phyloP scores from a whole-genome alignment of 2,888 invertebrate genomes.

The Volucella inanis region DNA sequence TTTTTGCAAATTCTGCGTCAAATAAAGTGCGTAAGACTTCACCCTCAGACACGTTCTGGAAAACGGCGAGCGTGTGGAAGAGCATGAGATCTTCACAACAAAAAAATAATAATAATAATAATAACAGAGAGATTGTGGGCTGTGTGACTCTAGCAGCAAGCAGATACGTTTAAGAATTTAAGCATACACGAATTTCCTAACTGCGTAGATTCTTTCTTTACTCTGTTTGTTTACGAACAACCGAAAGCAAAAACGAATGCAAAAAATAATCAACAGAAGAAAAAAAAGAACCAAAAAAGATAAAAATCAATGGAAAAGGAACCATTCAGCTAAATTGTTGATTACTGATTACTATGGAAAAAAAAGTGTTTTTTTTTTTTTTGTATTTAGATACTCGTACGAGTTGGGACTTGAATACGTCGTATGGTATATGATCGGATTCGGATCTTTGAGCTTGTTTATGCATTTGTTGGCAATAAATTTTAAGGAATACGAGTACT shows the following conservation, averaged over 20 bases:
- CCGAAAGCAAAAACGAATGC: slow-evolving; percentile 23
- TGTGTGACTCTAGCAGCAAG: no score
- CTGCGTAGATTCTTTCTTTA: slow-evolving; percentile 48
- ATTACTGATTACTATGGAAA: not conserved
- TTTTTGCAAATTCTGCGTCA: no score
- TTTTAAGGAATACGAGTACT: not conserved
- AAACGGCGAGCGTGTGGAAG: no score
- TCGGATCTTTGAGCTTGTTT: slow-evolving; percentile 31
- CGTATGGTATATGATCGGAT: no score
- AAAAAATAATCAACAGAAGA: not conserved
- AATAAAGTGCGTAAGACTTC: no score
- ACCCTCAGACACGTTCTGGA: no score
- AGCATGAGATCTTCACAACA: not conserved
- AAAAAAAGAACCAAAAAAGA: slow-evolving; percentile 16
- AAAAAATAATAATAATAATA: not conserved
- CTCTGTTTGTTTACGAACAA: slow-evolving; percentile 53
- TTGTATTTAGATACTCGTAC: not conserved
- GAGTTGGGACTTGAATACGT: no score
- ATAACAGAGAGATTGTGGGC: not conserved
- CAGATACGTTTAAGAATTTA: not conserved
- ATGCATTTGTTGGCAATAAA: slow-evolving; percentile 38
- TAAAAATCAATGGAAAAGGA: slow-evolving; percentile 29
- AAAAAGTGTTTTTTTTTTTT: not conserved
- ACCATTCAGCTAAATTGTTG: slow-evolving; percentile 42
- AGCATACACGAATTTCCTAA: slow-evolving; percentile 28